Evolutionary conservation across 2,797 vertebrate species (phyloP).

Genomic region (Sandelia bainsii): DNA sequence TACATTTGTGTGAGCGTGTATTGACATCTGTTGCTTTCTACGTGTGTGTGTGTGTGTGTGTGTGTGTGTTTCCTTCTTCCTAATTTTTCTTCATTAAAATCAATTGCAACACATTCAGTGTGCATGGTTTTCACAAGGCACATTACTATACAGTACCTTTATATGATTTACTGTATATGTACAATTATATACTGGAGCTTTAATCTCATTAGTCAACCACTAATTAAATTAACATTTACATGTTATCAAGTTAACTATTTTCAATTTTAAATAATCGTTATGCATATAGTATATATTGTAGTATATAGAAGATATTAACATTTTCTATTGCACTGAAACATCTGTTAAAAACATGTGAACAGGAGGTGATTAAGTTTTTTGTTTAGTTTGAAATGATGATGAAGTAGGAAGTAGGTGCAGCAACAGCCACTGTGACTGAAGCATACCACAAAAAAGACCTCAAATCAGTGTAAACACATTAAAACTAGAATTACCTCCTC

Average conservation of each 20-base stretch:
- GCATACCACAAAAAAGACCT: background rate
- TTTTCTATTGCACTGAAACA: background rate
- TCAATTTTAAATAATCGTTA: background rate
- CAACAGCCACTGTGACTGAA: background rate
- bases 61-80: background rate
- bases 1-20: conserved; percentile 25
- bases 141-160: too few relatives aligned
- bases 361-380: background rate
- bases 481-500: too few relatives aligned
- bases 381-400: background rate
- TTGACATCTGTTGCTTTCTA: conserved; percentile 46
- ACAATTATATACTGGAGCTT: background rate
- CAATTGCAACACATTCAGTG: background rate
- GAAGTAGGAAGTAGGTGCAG: background rate
- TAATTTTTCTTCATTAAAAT: background rate
- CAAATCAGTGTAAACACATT: background rate
- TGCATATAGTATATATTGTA: too few relatives aligned
- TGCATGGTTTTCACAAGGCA: background rate
- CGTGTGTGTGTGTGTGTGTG: conserved; percentile 9
- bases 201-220: background rate
- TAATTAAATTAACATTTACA: too few relatives aligned
- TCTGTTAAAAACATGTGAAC: too few relatives aligned
- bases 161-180: too few relatives aligned
- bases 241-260: background rate
- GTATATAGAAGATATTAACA: background rate